A percentile compares a stretch with the other conserved stretches of the same genome.
Evolutionary conservation across 1,140 invertebrate genomes (phyloP).

Genomic region (Drosophila navojoa): DNA sequence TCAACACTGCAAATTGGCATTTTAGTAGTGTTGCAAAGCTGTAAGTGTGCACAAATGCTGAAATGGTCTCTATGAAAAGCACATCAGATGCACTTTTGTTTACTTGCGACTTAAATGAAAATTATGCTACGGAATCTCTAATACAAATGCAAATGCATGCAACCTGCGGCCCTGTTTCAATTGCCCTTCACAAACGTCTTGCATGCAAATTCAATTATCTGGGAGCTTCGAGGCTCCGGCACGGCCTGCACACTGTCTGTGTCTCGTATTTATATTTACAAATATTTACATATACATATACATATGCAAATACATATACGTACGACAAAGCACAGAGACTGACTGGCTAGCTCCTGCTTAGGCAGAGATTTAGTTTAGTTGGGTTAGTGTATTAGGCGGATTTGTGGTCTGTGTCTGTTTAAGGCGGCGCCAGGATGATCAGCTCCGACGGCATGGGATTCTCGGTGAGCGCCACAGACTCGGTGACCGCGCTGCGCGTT

Average conservation of each 20-base stretch:
- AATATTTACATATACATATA: neutral
- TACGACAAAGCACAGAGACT: constrained; percentile 14
- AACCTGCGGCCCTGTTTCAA: neutral
- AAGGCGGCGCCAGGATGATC: constrained; percentile 77
- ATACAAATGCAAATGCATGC: constrained; percentile 14
- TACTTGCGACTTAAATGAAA: constrained; percentile 18
- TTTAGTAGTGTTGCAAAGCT: constrained; percentile 73
- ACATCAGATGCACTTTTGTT: constrained; percentile 12
- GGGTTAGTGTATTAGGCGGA: constrained; percentile 1
- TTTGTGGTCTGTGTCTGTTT: constrained; percentile 54
- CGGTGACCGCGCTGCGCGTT: constrained; percentile 68
- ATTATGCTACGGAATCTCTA: constrained; percentile 11
- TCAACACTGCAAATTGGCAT: constrained; percentile 31
- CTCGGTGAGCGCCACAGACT: constrained; percentile 78
- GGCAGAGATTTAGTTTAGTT: neutral
- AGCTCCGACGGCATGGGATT: constrained; percentile 75
- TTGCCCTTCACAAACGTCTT: constrained; percentile 5
- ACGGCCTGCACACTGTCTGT: neutral
- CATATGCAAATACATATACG: neutral
- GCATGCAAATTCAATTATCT: constrained; percentile 65
- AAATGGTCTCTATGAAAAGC: constrained; percentile 18
- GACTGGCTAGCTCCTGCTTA: constrained; percentile 5
- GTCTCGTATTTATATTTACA: neutral
- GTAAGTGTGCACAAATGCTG: constrained; percentile 60
- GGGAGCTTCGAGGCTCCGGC: neutral